Evolutionary conservation across 2,113 vertebrate species (phyloP).

Genomic region (Engystomops pustulosus): DNA sequence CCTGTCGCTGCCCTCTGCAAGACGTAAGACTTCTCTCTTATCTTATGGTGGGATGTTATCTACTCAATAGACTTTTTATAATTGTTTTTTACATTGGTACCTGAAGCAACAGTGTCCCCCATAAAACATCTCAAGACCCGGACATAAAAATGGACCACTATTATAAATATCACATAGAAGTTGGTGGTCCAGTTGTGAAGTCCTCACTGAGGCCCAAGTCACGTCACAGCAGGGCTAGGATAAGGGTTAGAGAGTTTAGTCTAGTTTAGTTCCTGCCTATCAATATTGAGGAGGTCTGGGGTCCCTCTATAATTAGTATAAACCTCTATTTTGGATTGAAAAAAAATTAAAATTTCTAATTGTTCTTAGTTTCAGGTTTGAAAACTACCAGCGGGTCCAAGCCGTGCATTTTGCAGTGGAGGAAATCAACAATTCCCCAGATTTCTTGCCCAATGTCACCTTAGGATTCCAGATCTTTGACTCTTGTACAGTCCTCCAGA

Average conservation of each 20-base stretch:
- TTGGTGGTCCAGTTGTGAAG: no score
- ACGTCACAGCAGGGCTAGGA: no score
- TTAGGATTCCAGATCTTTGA: slow-evolving; percentile 58
- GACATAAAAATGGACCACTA: no score
- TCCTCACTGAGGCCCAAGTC: no score
- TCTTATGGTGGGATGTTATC: background rate
- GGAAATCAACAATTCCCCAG: slow-evolving; percentile 49
- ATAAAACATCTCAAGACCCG: no score
- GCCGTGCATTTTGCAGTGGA: slow-evolving; percentile 56
- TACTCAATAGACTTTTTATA: no score
- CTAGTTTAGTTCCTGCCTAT: no score
- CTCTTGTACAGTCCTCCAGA: slow-evolving; percentile 48
- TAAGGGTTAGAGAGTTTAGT: no score
- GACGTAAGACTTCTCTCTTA: slow-evolving; percentile 11
- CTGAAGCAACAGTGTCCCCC: no score
- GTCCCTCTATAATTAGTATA: background rate
- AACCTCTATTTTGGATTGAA: background rate
- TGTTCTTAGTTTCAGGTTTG: slow-evolving; percentile 28
- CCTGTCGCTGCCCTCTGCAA: slow-evolving; percentile 14
- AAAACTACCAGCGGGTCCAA: slow-evolving; percentile 47
- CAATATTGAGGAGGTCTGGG: background rate
- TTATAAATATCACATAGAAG: no score
- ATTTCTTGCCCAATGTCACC: slow-evolving; percentile 56
- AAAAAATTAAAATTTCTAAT: background rate
- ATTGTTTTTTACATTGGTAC: no score